Evolutionary conservation across 2,113 vertebrate species (phyloP), one percentile per base, ranked within the genome.

Genomic region (Myiagra hebetior): DNA sequence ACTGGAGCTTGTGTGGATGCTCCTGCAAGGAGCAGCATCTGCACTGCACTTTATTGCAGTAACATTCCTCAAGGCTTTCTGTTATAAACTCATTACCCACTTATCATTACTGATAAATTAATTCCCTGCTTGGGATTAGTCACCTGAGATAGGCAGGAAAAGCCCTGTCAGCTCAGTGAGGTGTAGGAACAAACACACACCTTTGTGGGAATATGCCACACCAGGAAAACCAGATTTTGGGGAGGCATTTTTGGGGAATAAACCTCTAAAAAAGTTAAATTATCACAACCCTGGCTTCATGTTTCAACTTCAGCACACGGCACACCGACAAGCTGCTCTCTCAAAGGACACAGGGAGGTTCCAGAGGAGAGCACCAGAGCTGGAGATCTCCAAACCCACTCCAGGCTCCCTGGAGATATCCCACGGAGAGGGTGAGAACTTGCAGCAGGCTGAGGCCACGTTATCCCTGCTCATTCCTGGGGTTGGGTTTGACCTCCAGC

Each of bases 381-480:
- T 88, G 67, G 37, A 60, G 35, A 60, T 55, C 16, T 64, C 50
- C 80, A 89, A 53, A 41, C 16, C 31, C 1, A 14, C 9, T 22
- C 9, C 11, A 8, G 5, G 10, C 44, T 65, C 37, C 39, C 41
- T 49, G 42, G 41, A 85, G 11, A 33, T 87, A 13, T 65, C 15
- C 39, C 47, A 13, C 19, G 22, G 64, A n/a, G 56, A 27, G 18
- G 13, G 3, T 13, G 47, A 41, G 79, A 39, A 35, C 0, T 0
- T 17, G 11, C 26, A 77, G 27, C 2, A 13, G 47, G 37, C 50
- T 24, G 13, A 42, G 69, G 20, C n/a, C 37, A 26, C 8, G 0
- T n/a, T 19, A 12, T 11, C 14, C 47, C 17, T 46, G n/a, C 0
- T 0, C 5, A 1, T 63, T 49, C 15, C 59, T 4, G 3, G 59